Base-by-base conservation (phyloP, 2,888 invertebrate species). In the Troides oblongomaculatus region DNA sequence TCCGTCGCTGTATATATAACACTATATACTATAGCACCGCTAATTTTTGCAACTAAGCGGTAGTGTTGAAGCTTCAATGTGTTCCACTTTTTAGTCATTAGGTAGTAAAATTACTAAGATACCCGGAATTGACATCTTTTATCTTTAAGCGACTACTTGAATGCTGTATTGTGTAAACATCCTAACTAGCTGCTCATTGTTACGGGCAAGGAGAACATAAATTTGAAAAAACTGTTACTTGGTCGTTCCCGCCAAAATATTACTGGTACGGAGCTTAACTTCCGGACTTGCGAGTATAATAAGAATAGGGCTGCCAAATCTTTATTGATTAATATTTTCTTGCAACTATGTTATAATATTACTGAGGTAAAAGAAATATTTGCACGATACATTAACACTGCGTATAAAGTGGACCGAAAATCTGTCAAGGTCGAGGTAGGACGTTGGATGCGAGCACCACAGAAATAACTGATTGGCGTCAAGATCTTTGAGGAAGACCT, bases 221-320 rank as follows among this genome's bases (percentile, higher is more conserved):
- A 17, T 43, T 21, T 18, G 17, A n/a, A 43, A 61, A 39, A 12
- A 43, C 14, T 43, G 1, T 30, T 6, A 30, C 30, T 66, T 53
- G 71, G 68, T 66, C 62, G 65, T 69, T 74, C 72, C 74, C 74
- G 74, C 75, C 74, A 74, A 76, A 77, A 74, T 68, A 66, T 72
- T 66, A 69, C 64, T 39, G 62, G 57, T 68, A 68, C 72, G 69
- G 64, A 68, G 66, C 59, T 64, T 53, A 39, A 66, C 64, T 64
- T 66, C 25, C 66, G 61, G 59, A 62, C 69, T 62, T 62, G 56
- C 30, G 65, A 39, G 39, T 36, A 8, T 58, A 46, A 66, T 65
- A 66, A 62, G 62, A 65, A 57, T 23, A 69, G 65, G 69, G 69
- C 23, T 69, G 69, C 58, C 62, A 58, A 62, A 3, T 53, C 17